A percentile compares a stretch with the other conserved stretches of the same genome.
Evolutionary conservation across 2,888 invertebrate genomes (phyloP).

Genomic region (Acanthacorydalis orientalis): DNA sequence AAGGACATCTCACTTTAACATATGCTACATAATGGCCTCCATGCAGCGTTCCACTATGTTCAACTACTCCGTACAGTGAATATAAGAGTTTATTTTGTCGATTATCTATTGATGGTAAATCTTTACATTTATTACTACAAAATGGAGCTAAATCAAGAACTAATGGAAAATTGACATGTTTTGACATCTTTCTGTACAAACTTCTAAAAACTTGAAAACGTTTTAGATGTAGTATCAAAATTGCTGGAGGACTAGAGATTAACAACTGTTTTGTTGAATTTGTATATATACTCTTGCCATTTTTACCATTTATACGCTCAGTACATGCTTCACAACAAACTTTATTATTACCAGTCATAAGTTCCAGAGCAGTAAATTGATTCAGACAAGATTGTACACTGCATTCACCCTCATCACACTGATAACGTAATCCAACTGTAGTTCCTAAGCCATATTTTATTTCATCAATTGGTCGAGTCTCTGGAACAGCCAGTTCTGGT

Average conservation of each 20-base stretch:
- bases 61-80: constrained; percentile 86
- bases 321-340: constrained; percentile 88
- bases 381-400: constrained; percentile 80
- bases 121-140: constrained; percentile 49
- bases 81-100: constrained; percentile 52
- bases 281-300: constrained; percentile 59
- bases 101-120: constrained; percentile 30
- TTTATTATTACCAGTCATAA: constrained; percentile 82
- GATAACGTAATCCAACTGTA: constrained; percentile 47
- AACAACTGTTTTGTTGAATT: constrained; percentile 73
- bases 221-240: constrained; percentile 89
- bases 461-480: not conserved
- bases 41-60: constrained; percentile 81
- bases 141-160: constrained; percentile 80
- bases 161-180: constrained; percentile 75
- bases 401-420: constrained; percentile 61
- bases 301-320: constrained; percentile 45
- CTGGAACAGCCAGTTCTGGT: not conserved
- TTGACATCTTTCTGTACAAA: constrained; percentile 51
- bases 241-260: constrained; percentile 80
- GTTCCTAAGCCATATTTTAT: not conserved
- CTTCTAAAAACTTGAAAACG: constrained; percentile 60
- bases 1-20: constrained; percentile 63
- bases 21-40: constrained; percentile 90
- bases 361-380: constrained; percentile 81